Evolutionary conservation across 2,888 invertebrate genomes (phyloP), one percentile per base, ranked within the genome.

Genomic region (Standfussiana lucernea): DNA sequence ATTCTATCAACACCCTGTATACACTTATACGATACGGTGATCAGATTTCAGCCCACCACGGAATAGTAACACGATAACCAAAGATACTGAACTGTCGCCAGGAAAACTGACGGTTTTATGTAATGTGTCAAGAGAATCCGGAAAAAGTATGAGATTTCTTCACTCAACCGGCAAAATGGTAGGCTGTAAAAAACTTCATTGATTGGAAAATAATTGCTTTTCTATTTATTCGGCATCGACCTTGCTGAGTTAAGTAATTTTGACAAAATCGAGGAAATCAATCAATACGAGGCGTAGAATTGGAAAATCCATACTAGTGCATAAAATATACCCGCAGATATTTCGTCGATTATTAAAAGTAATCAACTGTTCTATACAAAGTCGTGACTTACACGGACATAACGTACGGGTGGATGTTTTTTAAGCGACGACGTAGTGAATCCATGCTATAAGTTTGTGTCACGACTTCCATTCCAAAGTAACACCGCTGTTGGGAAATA

Each of bases 91-190:
- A 72, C 61, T 64, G 24, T 35, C 35, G 65, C 37, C 42, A 77
- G 80, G 75, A 73, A 85, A 66, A 68, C 40, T 24, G 28, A 70
- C 50, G 59, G 50, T 66, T 83, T 72, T 83, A 86, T 86, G 76
- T 79, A 79, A 59, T 62, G 61, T 45, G 68, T 47, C 59, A 47
- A 28, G 66, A 50, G 37, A 62, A 77, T 67, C 68, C 50, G 76
- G 50, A 74, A 75, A 81, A 68, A 76, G 18, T 65, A 68, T 28
- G 50, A 50, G 61, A 61, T 72, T 66, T 67, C 50, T 64, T 73
- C 85, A 80, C 18, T 85, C 72, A 83, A 85, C 78, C 86, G 76
- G 74, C 45, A 83, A 85, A 72, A 78, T 64, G 28, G n/a, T 5
- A 0, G 62, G 21, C 24, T 32, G 3, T 28, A 68, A 85, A 83